Base-by-base conservation (phyloP, 2,888 invertebrate species). In the Aleiodes leptofemur region DNA sequence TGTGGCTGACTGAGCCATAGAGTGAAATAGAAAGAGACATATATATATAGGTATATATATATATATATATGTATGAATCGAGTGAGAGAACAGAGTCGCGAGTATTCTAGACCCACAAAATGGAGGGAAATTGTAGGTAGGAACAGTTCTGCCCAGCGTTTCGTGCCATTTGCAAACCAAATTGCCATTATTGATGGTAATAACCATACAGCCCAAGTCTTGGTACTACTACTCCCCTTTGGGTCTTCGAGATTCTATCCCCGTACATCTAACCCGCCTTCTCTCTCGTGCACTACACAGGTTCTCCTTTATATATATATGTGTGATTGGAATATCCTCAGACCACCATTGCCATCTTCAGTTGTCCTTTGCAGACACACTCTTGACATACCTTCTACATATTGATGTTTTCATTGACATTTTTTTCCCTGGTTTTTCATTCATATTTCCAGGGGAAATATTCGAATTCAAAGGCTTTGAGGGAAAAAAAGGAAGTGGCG, bases 131-230 rank as follows among this genome's bases (percentile, higher is more conserved):
- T 87, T 86, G 85, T 86, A 86, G 86, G 83, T 85, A 85, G 86
- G 83, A 85, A 85, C 85, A 83, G 82, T 79, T 83, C 83, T 83
- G 31, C 83, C 82, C 82, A 82, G 81, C 84, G 84, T 83, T 84
- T 83, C 82, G 80, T 85, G 76, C 81, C 83, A 88, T 88, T 88
- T 87, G 87, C 87, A 88, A 88, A 87, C 87, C 88, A 88, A 88
- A 88, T 88, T 87, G 87, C 86, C 86, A 88, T 88, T 88, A 88
- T 88, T 87, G 86, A 87, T 87, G 88, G 87, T 88, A 88, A 88
- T 88, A 88, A 87, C 86, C 85, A 85, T 86, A 88, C 86, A 86
- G 84, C 84, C 82, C 1, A 82, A 82, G 83, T 80, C 83, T 78
- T 78, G 74, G 77, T 76, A 76, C 74, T 23, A 23, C 34, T 34